These are phyloP conservation scores for Lycaon pictus DNA, from an alignment of 2,113 vertebrate genomes.

Conservation along the genomic window DNA sequence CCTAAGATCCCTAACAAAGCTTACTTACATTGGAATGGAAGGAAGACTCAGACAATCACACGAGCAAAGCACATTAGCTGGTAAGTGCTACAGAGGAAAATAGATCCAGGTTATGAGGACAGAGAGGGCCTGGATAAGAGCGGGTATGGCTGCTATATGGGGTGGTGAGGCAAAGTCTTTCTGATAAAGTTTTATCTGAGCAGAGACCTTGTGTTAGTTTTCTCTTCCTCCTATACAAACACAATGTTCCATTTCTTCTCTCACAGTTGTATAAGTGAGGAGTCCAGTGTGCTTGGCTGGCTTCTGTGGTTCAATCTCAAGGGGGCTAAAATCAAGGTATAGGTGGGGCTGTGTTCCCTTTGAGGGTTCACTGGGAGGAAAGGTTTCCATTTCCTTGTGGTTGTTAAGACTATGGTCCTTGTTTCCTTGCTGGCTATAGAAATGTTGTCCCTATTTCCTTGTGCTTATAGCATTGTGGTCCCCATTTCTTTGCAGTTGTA, in stretches of 20 bases:
- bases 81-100: background rate
- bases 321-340: background rate
- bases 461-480: background rate
- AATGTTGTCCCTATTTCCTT: too few species aligned
- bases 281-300: too few species aligned
- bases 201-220: background rate
- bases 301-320: background rate
- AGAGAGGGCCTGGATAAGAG: background rate
- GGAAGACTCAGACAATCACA: background rate
- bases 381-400: background rate
- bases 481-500: background rate
- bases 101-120: background rate
- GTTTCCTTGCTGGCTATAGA: too few species aligned
- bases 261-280: background rate
- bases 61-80: background rate
- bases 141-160: background rate
- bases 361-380: background rate
- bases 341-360: background rate
- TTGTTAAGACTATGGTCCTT: background rate
- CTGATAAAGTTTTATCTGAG: background rate
- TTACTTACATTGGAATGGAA: background rate
- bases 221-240: background rate
- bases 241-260: background rate
- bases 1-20: background rate
- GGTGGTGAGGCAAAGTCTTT: background rate